Base-by-base conservation (phyloP, 2,888 invertebrate species). In the Sphaerophoria taeniata region DNA sequence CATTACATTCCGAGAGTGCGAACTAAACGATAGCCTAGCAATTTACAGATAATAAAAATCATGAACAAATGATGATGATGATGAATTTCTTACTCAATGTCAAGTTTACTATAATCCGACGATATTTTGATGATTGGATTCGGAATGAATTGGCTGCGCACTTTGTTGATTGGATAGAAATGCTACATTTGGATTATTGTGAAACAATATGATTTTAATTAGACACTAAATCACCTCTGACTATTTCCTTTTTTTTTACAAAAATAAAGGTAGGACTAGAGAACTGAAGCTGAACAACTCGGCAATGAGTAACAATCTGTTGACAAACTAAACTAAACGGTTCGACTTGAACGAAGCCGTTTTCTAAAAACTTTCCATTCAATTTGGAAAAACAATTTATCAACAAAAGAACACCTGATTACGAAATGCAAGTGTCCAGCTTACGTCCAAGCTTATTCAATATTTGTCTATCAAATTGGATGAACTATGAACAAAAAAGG, bases 401-500 rank as follows among this genome's bases (percentile, higher is more conserved):
- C 0, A 39, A 67, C 65, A 51, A 49, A 24, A 24, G 34, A 67
- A 9, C 65, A 67, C 51, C 65, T 67, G 65, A 67, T 51, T 67
- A 36, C 24, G 51, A 67, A 51, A 51, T 33, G 0, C 5, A 47
- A n/a, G 34, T 16, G 49, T 49, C 65, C 36, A n/a, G 4, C 34
- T 65, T 36, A 0, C 16, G 63, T 47, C 63, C 47, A 24, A 4
- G 24, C 24, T 7, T 24, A 5, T 24, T 60, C 43, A 60, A 60
- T 60, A 60, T 60, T 60, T 60, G 4, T 24, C 24, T 24, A 24
- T 24, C 1, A 24, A 24, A 24, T 43, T 12, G 24, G 0, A 7
- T 39, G 2, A 39, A 7, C 9, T 43, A 3, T 5, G 0, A 39
- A 11, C 2, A 7, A 43, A 60, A 39, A 36, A 60, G 24, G 12